Base-by-base conservation (phyloP, 1,140 invertebrate species). In the Homarus americanus region DNA sequence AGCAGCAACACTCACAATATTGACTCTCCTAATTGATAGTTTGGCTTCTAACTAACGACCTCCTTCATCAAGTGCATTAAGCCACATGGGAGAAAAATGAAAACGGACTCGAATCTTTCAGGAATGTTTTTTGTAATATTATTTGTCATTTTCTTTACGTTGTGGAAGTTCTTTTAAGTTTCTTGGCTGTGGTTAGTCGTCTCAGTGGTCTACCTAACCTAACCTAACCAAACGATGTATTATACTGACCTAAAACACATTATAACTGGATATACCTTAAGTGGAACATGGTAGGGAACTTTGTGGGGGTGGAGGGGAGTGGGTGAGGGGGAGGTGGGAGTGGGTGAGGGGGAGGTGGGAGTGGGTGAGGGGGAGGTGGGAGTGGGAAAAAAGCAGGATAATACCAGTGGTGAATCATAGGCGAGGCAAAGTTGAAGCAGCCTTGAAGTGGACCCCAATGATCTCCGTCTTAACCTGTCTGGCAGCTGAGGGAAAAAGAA, bases 401-500 rank as follows among this genome's bases (percentile, higher is more conserved):
- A 69, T 69, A 32, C 28, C 63, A 24, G 0, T 15, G 32, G 63
- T 69, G 63, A 69, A 69, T 69, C 63, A 69, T 69, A 69, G n/a
- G n/a, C 44, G 5, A 7, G 28, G 28, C 17, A 32, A 28, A 17
- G 24, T 4, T 4, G 7, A 32, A 66, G n/a, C 28, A 66, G 28
- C 63, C 63, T 69, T 69, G 63, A 69, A 32, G 63, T 12, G 0
- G 28, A 40, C 3, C 36, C 66, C 73, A 10, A 44, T 1, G 17
- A 24, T 40, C 38, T 12, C 36, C 40, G 36, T n/a, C 24, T 17
- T 41, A 1, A 20, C 82, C 36, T 72, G 36, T 58, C 36, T 32
- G 28, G 20, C 63, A 34, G 78, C n/a, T n/a, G 0, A 32, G 53
- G 41, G 79, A 63, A 63, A 82, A 82, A 82, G 49, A 78, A 41